Evolutionary conservation across 2,888 invertebrate species (phyloP).

Genomic region (Oligia strigilis): DNA sequence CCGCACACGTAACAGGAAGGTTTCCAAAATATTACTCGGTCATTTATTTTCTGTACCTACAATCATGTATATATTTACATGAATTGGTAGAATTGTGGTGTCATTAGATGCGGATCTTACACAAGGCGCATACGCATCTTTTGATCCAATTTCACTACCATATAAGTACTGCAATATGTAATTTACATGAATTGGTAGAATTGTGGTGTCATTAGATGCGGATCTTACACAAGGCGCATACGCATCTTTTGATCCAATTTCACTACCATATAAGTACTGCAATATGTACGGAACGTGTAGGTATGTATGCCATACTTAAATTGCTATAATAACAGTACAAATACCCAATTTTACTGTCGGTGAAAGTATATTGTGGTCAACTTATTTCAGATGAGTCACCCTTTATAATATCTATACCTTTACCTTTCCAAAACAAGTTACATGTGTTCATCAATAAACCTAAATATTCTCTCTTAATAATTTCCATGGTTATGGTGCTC

Average conservation of each 20-base stretch:
- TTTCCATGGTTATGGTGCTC: background rate
- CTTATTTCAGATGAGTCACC: constrained; percentile 49
- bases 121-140: constrained; percentile 38
- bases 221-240: constrained; percentile 46
- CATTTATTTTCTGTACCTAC: background rate
- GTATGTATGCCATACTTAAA: constrained; percentile 42
- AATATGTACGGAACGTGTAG: constrained; percentile 26
- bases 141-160: constrained; percentile 40
- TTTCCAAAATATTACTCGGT: background rate
- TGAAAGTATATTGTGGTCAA: constrained; percentile 48
- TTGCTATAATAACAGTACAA: constrained; percentile 43
- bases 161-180: constrained; percentile 33
- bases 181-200: too few relatives aligned
- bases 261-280: constrained; percentile 28
- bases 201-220: constrained; percentile 49
- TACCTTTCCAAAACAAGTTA: constrained; percentile 18
- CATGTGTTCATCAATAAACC: constrained; percentile 24
- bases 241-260: constrained; percentile 46
- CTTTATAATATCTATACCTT: background rate
- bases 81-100: constrained; percentile 13
- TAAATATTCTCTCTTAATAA: constrained; percentile 3
- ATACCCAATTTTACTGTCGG: constrained; percentile 53
- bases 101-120: constrained; percentile 55
- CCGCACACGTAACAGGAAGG: background rate
- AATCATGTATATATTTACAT: background rate